Conservation (phyloP, 2,888 invertebrate species). For the Stenurella melanura region DNA sequence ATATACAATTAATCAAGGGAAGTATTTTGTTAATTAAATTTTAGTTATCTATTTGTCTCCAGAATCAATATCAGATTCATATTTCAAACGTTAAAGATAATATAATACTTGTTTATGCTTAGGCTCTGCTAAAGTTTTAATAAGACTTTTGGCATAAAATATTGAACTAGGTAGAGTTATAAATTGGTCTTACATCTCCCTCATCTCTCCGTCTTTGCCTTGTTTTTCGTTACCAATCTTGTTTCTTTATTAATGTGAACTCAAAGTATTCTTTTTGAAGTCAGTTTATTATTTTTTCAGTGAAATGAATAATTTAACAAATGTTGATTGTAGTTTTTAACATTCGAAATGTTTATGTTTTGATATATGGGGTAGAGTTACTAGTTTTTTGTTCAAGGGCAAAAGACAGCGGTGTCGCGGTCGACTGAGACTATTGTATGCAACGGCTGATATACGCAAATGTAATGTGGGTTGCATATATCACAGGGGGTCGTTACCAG, state of each 20-base stretch:
- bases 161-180: not conserved
- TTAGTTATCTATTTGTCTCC: conserved; percentile 21
- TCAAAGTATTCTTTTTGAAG: not conserved
- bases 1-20: conserved; percentile 38
- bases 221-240: not conserved
- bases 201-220: not conserved
- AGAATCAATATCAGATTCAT: conserved; percentile 20
- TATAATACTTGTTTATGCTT: conserved; percentile 7
- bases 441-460: too few species aligned
- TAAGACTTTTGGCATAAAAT: conserved; percentile 7
- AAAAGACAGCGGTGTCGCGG: too few species aligned
- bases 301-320: too few species aligned
- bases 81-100: conserved; percentile 1
- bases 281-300: too few species aligned
- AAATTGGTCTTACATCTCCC: not conserved
- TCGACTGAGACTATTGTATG: too few species aligned
- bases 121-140: not conserved
- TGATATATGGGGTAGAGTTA: too few species aligned
- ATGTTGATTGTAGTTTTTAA: too few species aligned
- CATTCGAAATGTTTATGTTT: too few species aligned
- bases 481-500: too few species aligned
- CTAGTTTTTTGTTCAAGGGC: too few species aligned
- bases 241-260: not conserved
- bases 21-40: conserved; percentile 40
- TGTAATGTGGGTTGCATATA: too few species aligned